Conservation (phyloP, 2,888 invertebrate genomes). For the Sympetrum striolatum region DNA sequence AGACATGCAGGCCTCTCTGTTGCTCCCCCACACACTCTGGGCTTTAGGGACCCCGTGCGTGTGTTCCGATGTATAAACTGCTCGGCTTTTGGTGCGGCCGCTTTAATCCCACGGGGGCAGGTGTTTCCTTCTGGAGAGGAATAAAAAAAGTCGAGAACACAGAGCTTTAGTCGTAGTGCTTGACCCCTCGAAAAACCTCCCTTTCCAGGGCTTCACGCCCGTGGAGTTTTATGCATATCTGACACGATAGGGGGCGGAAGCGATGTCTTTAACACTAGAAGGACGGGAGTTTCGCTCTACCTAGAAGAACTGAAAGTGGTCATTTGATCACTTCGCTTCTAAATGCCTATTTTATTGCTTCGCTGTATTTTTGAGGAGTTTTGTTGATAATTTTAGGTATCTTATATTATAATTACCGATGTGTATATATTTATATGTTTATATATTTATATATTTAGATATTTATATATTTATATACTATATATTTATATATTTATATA, state of each 20-base stretch:
- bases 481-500: too few species aligned
- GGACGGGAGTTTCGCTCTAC: too few species aligned
- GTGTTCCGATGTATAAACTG: neutral
- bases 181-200: neutral
- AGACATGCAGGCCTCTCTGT: neutral
- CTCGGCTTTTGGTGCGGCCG: neutral
- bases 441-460: too few species aligned
- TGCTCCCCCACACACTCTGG: neutral
- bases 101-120: constrained; percentile 24
- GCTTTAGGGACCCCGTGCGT: neutral
- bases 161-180: neutral
- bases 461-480: too few species aligned
- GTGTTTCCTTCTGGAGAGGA: neutral
- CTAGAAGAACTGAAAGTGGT: too few species aligned
- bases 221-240: neutral
- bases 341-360: too few species aligned
- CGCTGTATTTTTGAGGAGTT: too few species aligned
- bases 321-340: too few species aligned
- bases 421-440: too few species aligned
- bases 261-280: neutral
- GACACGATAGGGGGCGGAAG: neutral
- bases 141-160: neutral
- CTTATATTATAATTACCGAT: too few species aligned
- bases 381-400: too few species aligned
- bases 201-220: neutral